Base-by-base conservation (phyloP, 2,797 vertebrate genomes). In the Phrynocephalus vlangalii region DNA sequence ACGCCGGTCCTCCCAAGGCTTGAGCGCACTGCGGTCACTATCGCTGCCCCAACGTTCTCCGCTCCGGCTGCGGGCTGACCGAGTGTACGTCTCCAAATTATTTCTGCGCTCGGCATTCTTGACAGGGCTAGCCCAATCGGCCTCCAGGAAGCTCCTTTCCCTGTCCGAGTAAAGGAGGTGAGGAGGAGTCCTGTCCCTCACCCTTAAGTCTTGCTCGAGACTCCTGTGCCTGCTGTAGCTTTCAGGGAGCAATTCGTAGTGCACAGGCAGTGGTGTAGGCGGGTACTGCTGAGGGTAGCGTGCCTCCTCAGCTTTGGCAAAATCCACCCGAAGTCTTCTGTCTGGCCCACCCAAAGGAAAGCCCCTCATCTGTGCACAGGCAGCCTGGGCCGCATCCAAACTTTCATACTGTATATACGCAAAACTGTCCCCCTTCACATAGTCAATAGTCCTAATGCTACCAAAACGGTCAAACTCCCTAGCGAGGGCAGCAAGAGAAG, bases 351-450 rank as follows among this genome's bases (percentile, higher is more conserved):
- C 98, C 88, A 99, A 70, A 0, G 98, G 98, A 44, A 99, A 99
- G 13, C 99, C 99, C 86, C 98, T 96, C 99, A 99, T 99, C 93
- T 99, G 99, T 0, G 98, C 97, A 5, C 98, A 99, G 89, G 99
- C 98, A 0, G 99, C 98, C 93, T 99, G 98, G 0, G 99, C 97
- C 0, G 99, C 99, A 0, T 99, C 99, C 96, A 99, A 60, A 87
- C 99, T 99, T 73, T 99, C 99, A 0, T 99, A 99, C 93, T 99
- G 99, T 85, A 99, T 98, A 81, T 99, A 99, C 0, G 99, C 99
- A 81, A 99, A 99, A 85, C 96, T 99, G 96, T 99, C 99, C 0
- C 99, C 99, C 89, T 99, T 99, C 48, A 98, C 98, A 0, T 99
- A 99, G 95, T 99, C 99, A 30, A 99, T 99, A 80, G 98, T 99